Evolutionary conservation across 2,797 vertebrate species (phyloP).

Genomic region (Lophius americanus): DNA sequence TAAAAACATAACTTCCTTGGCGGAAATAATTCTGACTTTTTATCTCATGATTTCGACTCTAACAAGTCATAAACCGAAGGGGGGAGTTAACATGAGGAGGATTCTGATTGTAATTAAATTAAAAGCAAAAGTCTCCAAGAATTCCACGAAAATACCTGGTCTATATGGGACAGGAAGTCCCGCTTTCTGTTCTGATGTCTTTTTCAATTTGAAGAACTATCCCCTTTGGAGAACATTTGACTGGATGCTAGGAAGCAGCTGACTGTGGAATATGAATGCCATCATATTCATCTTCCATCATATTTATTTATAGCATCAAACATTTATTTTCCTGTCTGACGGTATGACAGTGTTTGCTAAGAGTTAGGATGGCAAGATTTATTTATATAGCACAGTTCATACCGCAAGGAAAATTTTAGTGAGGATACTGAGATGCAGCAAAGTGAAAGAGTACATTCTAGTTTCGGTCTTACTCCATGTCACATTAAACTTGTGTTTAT

Average conservation of each 20-base stretch:
- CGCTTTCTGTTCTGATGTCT: neutral
- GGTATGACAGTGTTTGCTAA: neutral
- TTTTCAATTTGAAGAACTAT: neutral
- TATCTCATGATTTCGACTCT: too few species aligned
- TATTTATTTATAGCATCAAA: constrained; percentile 4
- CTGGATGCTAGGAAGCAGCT: neutral
- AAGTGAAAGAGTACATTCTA: too few species aligned
- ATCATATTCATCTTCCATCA: neutral
- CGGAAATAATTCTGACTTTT: too few species aligned
- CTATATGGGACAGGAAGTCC: neutral
- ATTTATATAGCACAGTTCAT: too few species aligned
- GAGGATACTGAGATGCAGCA: too few species aligned
- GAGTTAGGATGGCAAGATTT: neutral
- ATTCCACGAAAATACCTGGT: too few species aligned
- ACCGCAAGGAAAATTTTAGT: too few species aligned
- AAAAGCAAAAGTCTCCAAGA: constrained; percentile 10
- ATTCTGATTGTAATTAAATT: neutral
- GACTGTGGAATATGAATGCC: neutral
- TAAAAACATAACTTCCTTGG: too few species aligned
- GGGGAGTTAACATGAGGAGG: neutral
- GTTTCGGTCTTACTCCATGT: too few species aligned
- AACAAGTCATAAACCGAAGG: too few species aligned
- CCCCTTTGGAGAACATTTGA: neutral
- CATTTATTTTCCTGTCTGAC: neutral
- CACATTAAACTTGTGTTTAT: too few species aligned